Conservation (phyloP, 2,888 invertebrate species). For the Zhengitettix transpicula region DNA sequence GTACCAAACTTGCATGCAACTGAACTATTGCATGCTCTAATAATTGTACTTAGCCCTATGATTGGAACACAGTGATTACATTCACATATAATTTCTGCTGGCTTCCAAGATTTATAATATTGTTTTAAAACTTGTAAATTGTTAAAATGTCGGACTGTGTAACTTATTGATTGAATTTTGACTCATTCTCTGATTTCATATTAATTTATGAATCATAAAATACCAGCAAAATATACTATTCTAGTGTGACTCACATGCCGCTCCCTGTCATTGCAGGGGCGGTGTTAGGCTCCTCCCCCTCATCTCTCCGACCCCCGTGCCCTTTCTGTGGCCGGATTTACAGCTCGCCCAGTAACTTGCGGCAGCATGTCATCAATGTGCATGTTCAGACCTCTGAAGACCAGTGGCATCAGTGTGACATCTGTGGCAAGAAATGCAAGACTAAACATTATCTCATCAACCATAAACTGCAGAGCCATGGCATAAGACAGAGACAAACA, state of each 20-base stretch:
- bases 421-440: conserved; percentile 17
- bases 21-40: too few species aligned
- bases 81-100: too few species aligned
- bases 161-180: too few species aligned
- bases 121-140: too few species aligned
- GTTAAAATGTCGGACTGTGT: too few species aligned
- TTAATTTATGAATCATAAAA: too few species aligned
- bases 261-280: conserved; percentile 13
- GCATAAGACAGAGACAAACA: conserved; percentile 11
- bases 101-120: too few species aligned
- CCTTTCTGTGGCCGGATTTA: conserved; percentile 54
- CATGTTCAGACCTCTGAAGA: conserved; percentile 29
- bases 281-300: conserved; percentile 11
- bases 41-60: too few species aligned
- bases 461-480: conserved; percentile 16
- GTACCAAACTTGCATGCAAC: too few species aligned
- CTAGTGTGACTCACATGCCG: conserved; percentile 5
- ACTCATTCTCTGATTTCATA: too few species aligned
- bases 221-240: too few species aligned
- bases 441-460: conserved; percentile 17
- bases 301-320: conserved; percentile 39
- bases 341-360: conserved; percentile 49
- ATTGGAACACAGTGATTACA: too few species aligned
- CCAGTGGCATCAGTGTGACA: conserved; percentile 28
- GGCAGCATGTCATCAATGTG: conserved; percentile 51